These are phyloP conservation scores for Etheostoma perlongum DNA, from an alignment of 2,797 vertebrate genomes.

Conservation along the genomic window DNA sequence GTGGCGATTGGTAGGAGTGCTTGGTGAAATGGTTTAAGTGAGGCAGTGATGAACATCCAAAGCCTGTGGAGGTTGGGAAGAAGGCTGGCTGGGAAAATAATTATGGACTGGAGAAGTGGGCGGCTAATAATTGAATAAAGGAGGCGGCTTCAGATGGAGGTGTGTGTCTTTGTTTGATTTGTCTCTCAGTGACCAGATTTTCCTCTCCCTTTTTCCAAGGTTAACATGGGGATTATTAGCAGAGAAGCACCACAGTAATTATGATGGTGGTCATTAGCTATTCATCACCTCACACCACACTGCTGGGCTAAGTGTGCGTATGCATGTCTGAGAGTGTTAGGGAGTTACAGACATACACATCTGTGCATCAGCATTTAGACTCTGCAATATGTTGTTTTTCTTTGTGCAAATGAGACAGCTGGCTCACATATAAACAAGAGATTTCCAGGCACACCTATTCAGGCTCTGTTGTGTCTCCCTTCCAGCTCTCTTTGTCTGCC, in stretches of 20 bases:
- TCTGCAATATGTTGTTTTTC: conserved; percentile 21
- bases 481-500: conserved; percentile 45
- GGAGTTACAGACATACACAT: conserved; percentile 25
- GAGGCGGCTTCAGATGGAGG: background rate
- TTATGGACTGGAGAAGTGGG: background rate
- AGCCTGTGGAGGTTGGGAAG: background rate
- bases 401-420: conserved; percentile 41
- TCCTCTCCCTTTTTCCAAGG: conserved; percentile 68
- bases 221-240: conserved; percentile 71
- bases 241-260: conserved; percentile 61
- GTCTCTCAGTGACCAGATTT: conserved; percentile 31
- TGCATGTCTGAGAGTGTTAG: conserved; percentile 26
- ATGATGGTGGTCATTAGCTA: conserved; percentile 78
- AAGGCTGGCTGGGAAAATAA: conserved; percentile 8
- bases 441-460: conserved; percentile 29
- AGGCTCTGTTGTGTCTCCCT: conserved; percentile 36
- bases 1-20: conserved; percentile 7
- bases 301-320: conserved; percentile 20
- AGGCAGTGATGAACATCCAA: conserved; percentile 8
- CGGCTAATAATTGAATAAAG: conserved; percentile 36
- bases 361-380: conserved; percentile 20
- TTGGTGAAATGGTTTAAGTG: conserved; percentile 4
- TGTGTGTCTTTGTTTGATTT: conserved; percentile 47
- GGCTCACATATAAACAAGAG: conserved; percentile 30
- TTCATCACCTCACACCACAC: conserved; percentile 72